phyloP scores from a whole-genome alignment of 2,888 invertebrate species.

The Anthrax anthrax region DNA sequence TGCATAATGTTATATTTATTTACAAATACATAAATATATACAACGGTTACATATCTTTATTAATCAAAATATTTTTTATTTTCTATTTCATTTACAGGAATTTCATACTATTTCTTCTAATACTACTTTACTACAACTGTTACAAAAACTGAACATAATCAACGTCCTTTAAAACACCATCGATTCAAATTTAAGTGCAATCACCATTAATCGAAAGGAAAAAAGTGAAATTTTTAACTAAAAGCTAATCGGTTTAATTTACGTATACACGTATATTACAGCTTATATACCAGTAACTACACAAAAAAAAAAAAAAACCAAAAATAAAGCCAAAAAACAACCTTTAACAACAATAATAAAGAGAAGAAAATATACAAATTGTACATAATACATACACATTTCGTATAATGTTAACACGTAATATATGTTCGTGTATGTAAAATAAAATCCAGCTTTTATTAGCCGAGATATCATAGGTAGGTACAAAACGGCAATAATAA shows the following conservation, averaged over 20 bases:
- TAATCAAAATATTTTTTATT: background rate
- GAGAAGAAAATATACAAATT: too few species aligned
- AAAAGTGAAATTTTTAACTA: constrained; percentile 6
- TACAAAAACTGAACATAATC: background rate
- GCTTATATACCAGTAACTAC: too few species aligned
- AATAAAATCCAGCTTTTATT: background rate
- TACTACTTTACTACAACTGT: too few species aligned
- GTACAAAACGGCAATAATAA: background rate
- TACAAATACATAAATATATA: too few species aligned
- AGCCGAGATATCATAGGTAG: background rate
- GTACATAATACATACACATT: too few species aligned
- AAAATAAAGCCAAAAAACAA: too few species aligned
- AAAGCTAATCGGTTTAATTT: background rate
- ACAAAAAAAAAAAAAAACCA: too few species aligned
- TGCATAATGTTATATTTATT: too few species aligned
- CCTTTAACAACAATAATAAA: too few species aligned
- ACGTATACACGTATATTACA: background rate
- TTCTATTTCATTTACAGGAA: background rate
- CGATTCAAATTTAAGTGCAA: background rate
- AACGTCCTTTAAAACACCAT: background rate
- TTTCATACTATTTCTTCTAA: too few species aligned
- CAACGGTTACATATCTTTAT: background rate
- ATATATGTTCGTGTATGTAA: too few species aligned
- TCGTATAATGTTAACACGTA: too few species aligned
- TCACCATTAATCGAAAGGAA: background rate